Base-by-base conservation (phyloP, 2,113 vertebrate species). In the Aramus guarauna region DNA sequence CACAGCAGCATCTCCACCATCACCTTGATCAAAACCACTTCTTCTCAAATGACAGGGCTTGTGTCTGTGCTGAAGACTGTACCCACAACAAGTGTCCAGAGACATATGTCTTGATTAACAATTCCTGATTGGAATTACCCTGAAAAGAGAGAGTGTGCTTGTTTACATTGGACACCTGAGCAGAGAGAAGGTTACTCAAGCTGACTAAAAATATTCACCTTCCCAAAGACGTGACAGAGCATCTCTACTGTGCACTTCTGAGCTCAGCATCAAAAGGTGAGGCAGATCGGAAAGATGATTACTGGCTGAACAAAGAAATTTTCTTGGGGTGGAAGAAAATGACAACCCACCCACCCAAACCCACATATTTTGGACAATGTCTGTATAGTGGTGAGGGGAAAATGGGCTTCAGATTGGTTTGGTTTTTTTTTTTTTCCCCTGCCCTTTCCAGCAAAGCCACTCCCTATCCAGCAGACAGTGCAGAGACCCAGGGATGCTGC, bases 31-130 rank as follows among this genome's bases (percentile, higher is more conserved):
- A 72, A 82, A 91, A 72, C 8, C 2, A 41, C 24, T 53, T 82
- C 24, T 53, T 82, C 26, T 83, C 20, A 80, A 39, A 67, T 21
- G 29, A 45, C 17, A 92, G 37, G n/a, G 29, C 7, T 15, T 5
- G 5, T 11, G 3, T 37, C 34, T 45, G 32, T 66, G 48, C 36
- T 52, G 69, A 58, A 79, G 60, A 55, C 14, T 56, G 37, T 12
- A 72, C 15, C 29, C 2, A 5, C 11, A 55, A n/a, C 4, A 30
- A 32, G 12, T 16, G 41, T 29, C 36, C 20, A 34, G 27, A 4
- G 0, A 29, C 4, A 19, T 9, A 19, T 0, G 0, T 32, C 29
- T 53, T 59, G 7, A 15, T 45, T 71, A 72, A 32, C 21, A 41
- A 88, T 19, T 50, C 10, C 34, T 37, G 12, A 12, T 1, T 78